Percentiles rank a stretch among this genome's conserved stretches.
phyloP scores from a whole-genome alignment of 2,888 invertebrate species.

The Melieria picta region DNA sequence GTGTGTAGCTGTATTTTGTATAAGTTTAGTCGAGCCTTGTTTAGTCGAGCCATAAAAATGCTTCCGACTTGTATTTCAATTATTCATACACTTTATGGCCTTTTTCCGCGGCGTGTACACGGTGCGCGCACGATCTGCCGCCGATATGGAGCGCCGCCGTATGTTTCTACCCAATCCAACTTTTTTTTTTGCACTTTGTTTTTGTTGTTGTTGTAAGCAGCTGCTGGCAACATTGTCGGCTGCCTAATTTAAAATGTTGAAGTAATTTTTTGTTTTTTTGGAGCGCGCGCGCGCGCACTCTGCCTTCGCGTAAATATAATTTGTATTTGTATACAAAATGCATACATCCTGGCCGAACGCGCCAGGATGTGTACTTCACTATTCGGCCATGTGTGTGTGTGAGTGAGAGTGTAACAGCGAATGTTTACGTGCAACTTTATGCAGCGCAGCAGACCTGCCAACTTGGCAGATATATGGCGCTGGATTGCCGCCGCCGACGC shows the following conservation, averaged over 20 bases:
- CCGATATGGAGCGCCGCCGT: no score
- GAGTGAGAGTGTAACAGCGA: slow-evolving; percentile 20
- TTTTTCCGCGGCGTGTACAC: slow-evolving; percentile 32
- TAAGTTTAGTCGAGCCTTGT: slow-evolving; percentile 24
- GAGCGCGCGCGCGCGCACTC: slow-evolving; percentile 7
- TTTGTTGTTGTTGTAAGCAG: not conserved
- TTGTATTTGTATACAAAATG: no score
- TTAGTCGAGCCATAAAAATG: slow-evolving; percentile 52
- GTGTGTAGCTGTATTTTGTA: slow-evolving; percentile 11
- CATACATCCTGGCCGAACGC: no score
- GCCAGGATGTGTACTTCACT: slow-evolving; percentile 33
- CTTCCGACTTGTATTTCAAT: slow-evolving; percentile 63
- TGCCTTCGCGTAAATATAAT: not conserved
- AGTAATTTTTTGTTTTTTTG: slow-evolving; percentile 14
- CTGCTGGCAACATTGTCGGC: not conserved
- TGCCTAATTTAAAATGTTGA: slow-evolving; percentile 40
- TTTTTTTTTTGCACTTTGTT: not conserved
- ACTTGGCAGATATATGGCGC: slow-evolving; percentile 10
- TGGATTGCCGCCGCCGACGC: not conserved
- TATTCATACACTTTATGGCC: slow-evolving; percentile 53
- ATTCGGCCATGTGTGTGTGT: slow-evolving; percentile 36
- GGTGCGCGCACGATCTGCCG: not conserved
- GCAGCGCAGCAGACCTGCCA: not conserved
- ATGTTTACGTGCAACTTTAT: not conserved
- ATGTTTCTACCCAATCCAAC: not conserved